These are phyloP conservation scores for Daboia siamensis DNA, from an alignment of 2,113 vertebrate species.

Conservation along the genomic window DNA sequence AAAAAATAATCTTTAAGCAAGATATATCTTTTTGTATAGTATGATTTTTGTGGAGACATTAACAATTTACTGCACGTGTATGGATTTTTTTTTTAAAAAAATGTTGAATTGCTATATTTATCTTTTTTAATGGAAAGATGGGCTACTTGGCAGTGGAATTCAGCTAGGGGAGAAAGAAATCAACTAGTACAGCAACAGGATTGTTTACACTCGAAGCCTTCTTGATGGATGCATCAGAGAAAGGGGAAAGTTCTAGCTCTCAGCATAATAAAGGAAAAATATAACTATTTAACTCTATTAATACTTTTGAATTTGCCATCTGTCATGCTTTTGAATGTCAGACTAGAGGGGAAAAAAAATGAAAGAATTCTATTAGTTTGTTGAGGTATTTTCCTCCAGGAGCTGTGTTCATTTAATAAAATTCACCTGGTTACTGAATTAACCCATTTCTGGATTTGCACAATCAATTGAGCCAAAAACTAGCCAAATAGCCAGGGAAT, in stretches of 20 bases:
- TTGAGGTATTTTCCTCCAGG: neutral
- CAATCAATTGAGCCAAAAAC: neutral
- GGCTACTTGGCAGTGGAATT: neutral
- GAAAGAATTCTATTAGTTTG: neutral
- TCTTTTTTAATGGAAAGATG: neutral
- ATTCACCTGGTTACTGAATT: neutral
- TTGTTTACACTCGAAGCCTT: neutral
- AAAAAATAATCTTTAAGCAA: constrained; percentile 37
- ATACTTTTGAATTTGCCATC: neutral
- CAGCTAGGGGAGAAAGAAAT: neutral
- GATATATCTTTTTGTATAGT: constrained; percentile 25
- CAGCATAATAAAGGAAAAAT: neutral
- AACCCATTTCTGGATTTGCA: neutral
- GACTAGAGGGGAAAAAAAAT: neutral
- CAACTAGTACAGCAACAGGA: neutral
- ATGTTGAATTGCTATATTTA: neutral
- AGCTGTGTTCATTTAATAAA: neutral
- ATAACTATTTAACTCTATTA: neutral
- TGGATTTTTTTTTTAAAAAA: neutral
- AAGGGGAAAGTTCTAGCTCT: neutral
- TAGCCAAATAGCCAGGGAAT: neutral
- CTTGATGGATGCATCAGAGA: neutral
- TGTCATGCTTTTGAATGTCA: neutral
- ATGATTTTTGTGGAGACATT: constrained; percentile 5
- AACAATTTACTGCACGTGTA: constrained; percentile 1